Conservation (phyloP, 2,797 vertebrate genomes). For the Ctenosaura bakeri region DNA sequence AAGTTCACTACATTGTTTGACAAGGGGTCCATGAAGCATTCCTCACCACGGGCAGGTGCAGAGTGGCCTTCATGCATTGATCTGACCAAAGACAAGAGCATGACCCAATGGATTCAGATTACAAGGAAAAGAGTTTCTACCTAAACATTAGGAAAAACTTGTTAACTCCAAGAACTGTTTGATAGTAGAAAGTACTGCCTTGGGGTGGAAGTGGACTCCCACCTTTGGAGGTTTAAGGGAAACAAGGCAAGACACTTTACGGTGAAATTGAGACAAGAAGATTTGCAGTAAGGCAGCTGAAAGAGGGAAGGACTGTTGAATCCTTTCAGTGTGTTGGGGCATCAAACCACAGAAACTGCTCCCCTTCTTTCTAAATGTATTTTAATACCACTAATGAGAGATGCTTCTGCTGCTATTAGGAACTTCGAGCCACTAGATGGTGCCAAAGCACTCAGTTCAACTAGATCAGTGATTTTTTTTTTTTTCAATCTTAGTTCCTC, state of each 20-base stretch:
- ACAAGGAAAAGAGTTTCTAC: too few species aligned
- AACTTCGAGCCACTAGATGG: constrained; percentile 73
- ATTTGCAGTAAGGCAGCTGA: not conserved
- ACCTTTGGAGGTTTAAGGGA: too few species aligned
- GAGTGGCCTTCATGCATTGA: not conserved
- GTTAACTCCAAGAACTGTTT: too few species aligned
- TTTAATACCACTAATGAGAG: not conserved
- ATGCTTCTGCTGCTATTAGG: not conserved
- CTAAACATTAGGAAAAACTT: too few species aligned
- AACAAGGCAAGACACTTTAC: too few species aligned
- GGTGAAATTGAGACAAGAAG: not conserved
- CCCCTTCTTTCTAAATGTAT: not conserved
- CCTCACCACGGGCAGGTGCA: not conserved
- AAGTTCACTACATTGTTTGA: not conserved
- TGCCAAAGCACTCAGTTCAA: constrained; percentile 61
- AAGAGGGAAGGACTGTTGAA: too few species aligned
- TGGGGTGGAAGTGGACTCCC: too few species aligned
- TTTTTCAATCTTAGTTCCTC: too few species aligned
- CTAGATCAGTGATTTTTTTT: not conserved
- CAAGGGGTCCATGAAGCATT: not conserved
- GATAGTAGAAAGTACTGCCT: too few species aligned
- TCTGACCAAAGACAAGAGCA: too few species aligned
- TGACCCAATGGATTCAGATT: too few species aligned
- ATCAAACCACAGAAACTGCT: not conserved
- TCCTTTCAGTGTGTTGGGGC: too few species aligned